A percentile compares a stretch with the other conserved stretches of the same genome.
Conservation (phyloP, 23 tunicate species). For the Trididemnum nubilum region DNA sequence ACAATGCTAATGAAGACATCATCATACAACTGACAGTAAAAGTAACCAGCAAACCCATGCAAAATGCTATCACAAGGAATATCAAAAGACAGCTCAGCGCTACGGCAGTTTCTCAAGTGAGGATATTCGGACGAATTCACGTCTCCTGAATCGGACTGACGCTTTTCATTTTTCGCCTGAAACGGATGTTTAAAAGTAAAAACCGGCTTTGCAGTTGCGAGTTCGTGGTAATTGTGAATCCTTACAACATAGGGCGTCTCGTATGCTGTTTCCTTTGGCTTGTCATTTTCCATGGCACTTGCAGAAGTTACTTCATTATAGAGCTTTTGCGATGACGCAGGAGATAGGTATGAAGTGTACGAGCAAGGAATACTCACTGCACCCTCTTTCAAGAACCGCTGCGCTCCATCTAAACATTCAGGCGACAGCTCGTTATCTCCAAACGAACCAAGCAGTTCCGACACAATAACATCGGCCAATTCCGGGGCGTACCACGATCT, state of each 20-base stretch:
- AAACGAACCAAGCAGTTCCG: slow-evolving; percentile 96
- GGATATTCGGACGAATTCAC: neutral
- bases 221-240: slow-evolving; percentile 82
- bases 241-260: slow-evolving; percentile 96
- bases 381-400: slow-evolving; percentile 74
- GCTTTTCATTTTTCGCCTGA: neutral
- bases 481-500: slow-evolving; percentile 83
- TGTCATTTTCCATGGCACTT: slow-evolving; percentile 35
- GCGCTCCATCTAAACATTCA: slow-evolving; percentile 97
- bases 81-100: slow-evolving; percentile 35
- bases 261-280: slow-evolving; percentile 82
- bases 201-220: slow-evolving; percentile 63
- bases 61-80: slow-evolving; percentile 55
- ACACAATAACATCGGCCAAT: slow-evolving; percentile 94
- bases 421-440: slow-evolving; percentile 98
- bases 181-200: slow-evolving; percentile 90
- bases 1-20: slow-evolving; percentile 90
- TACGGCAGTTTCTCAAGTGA: slow-evolving; percentile 48
- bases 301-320: slow-evolving; percentile 80
- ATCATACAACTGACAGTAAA: slow-evolving; percentile 78
- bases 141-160: neutral
- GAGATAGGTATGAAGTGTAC: slow-evolving; percentile 90
- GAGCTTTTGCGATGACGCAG: slow-evolving; percentile 91
- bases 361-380: slow-evolving; percentile 87
- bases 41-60: slow-evolving; percentile 99